A percentile compares a stretch with the other conserved stretches of the same genome.
Evolutionary conservation across 2,797 vertebrate genomes (phyloP).

Genomic region (Hydrophis major): DNA sequence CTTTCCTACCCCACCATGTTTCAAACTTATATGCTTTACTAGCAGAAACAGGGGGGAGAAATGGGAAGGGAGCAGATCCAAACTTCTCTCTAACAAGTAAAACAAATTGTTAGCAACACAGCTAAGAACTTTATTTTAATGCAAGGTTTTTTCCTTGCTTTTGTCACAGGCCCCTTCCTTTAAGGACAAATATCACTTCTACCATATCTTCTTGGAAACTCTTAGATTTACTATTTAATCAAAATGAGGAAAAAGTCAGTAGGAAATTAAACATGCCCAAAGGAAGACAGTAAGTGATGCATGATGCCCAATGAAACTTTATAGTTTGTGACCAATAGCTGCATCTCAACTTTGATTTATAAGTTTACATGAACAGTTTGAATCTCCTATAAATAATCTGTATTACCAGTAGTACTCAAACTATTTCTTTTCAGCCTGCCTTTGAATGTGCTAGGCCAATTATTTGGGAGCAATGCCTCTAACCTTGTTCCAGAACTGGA

Average conservation of each 20-base stretch:
- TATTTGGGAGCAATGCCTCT: fast-evolving
- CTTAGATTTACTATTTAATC: slow-evolving; percentile 48
- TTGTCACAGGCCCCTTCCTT: slow-evolving; percentile 14
- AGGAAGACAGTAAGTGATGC: slow-evolving; percentile 53
- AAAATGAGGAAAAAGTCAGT: slow-evolving; percentile 29
- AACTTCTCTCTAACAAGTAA: slow-evolving; percentile 2
- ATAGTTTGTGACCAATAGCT: slow-evolving; percentile 43
- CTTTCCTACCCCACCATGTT: not conserved
- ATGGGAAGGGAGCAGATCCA: not conserved
- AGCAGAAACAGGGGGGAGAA: not conserved
- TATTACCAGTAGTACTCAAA: not conserved
- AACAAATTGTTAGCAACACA: not conserved
- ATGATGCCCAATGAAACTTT: slow-evolving; percentile 50
- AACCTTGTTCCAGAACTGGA: not conserved
- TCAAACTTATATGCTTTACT: not conserved
- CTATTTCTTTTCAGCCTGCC: not conserved
- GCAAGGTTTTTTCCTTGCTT: slow-evolving; percentile 28
- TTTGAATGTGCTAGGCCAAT: slow-evolving; percentile 2
- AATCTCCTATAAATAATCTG: slow-evolving; percentile 56
- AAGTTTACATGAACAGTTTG: slow-evolving; percentile 45
- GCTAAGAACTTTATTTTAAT: slow-evolving; percentile 23
- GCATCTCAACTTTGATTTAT: slow-evolving; percentile 50
- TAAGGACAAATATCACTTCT: slow-evolving; percentile 45
- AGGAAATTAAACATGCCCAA: slow-evolving; percentile 54
- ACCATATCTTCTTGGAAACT: slow-evolving; percentile 27